Conservation (phyloP, 2,888 invertebrate genomes). For the Rhingia rostrata region DNA sequence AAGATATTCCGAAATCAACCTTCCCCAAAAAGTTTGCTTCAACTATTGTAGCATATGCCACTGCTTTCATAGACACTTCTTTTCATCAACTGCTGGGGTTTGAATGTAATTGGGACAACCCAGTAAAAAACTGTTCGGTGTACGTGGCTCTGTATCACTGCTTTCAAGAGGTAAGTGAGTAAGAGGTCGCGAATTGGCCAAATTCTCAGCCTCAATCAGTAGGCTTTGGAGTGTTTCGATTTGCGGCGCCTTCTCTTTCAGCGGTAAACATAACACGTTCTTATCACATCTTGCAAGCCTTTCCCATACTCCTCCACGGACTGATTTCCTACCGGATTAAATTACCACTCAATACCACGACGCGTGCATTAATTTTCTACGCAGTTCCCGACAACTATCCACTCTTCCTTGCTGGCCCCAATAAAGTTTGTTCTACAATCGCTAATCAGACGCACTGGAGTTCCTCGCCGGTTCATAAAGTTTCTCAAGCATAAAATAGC, state of each 20-base stretch:
- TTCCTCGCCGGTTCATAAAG: constrained; percentile 58
- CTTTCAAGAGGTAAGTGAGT: too few species aligned
- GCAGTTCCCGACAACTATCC: constrained; percentile 24
- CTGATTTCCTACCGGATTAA: constrained; percentile 56
- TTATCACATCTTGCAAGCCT: constrained; percentile 43
- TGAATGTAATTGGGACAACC: background rate
- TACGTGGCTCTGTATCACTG: too few species aligned
- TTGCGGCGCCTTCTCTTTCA: too few species aligned
- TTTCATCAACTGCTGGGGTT: background rate
- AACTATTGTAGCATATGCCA: background rate
- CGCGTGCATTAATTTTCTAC: constrained; percentile 30
- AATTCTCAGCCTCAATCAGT: too few species aligned
- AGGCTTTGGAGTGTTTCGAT: too few species aligned
- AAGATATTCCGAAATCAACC: background rate
- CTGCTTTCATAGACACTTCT: background rate
- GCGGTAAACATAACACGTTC: too few species aligned
- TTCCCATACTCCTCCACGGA: constrained; percentile 69
- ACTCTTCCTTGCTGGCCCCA: constrained; percentile 39
- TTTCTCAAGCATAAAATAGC: too few species aligned
- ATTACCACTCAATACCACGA: too few species aligned
- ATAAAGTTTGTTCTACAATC: constrained; percentile 44
- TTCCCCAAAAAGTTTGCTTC: background rate
- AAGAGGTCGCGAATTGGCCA: too few species aligned
- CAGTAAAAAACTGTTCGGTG: too few species aligned
- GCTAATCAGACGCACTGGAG: constrained; percentile 36